A percentile compares a stretch with the other conserved stretches of the same genome.
Conservation (phyloP, 1,140 invertebrate species). For the Procambarus virginalis region DNA sequence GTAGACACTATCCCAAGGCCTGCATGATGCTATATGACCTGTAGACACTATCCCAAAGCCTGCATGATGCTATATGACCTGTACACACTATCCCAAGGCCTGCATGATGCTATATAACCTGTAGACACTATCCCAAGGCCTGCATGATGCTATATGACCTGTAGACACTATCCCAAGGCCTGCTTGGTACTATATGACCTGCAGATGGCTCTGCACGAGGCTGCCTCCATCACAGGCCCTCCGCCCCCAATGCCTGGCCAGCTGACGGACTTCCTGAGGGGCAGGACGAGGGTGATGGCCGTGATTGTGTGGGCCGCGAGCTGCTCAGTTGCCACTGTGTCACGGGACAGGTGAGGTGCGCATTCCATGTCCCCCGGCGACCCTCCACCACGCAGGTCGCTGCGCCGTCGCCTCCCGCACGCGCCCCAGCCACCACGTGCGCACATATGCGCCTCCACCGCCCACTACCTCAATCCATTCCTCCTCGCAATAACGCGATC, state of each 20-base stretch:
- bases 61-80: no score
- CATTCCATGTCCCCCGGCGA: background rate
- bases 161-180: no score
- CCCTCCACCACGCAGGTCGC: background rate
- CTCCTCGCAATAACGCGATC: slow-evolving; percentile 1
- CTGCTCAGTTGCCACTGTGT: slow-evolving; percentile 24
- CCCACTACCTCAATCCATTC: background rate
- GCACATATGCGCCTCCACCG: background rate
- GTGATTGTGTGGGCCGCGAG: slow-evolving; percentile 13
- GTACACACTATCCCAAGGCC: no score
- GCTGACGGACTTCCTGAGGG: slow-evolving; percentile 28
- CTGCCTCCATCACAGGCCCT: background rate
- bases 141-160: no score
- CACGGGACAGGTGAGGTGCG: slow-evolving; percentile 36
- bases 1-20: no score
- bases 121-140: no score
- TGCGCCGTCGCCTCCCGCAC: background rate
- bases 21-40: no score
- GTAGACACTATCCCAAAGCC: no score
- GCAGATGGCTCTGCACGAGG: no score
- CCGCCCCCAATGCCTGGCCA: background rate
- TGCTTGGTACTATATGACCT: no score
- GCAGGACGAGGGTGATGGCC: background rate
- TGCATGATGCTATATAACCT: no score
- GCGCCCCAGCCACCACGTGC: background rate